Evolutionary conservation across 2,888 invertebrate genomes (phyloP), one percentile per base, ranked within the genome.

Genomic region (Drosophila monieri): DNA sequence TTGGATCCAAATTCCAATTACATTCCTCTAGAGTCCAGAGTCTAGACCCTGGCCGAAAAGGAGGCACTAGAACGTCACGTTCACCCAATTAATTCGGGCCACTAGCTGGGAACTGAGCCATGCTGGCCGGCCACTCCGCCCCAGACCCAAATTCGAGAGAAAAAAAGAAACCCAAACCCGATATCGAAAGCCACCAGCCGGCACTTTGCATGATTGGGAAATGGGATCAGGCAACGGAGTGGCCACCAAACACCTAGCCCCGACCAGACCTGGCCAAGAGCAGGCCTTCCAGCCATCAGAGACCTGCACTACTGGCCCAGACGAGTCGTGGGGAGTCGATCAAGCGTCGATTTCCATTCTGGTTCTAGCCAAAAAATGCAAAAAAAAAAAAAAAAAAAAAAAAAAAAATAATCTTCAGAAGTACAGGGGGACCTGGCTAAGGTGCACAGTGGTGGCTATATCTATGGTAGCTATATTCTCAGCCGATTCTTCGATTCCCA

Each of bases 201-300:
- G 9, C 48, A 67, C 67, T 68, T 68, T 68, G 67, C 67, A 68
- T 68, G 67, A 66, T 69, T 54, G 47, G 54, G 70, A 69, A 69
- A 69, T 69, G 69, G 69, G 69, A 61, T 69, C 69, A 69, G 44
- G 54, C 68, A 69, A 69, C 69, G 61, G 67, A 67, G n/a, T 9
- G 0, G 48, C 61, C 44, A 21, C 39, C 32, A 25, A 18, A 3
- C 39, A 6, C 35, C 35, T 6, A 35, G 27, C 9, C 27, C 27
- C 6, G 25, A 6, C 27, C 8, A 27, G 27, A 27, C 27, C 8
- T 6, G 27, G 27, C 9, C 27, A 9, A 3, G 0, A 8, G n/a
- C 18, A 18, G 18, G 18, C 18, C 18, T 5, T 12, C 10, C 39
- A 39, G 12, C 21, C 43, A 21, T 12, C 43, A 10, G 27, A 21